A percentile compares a stretch with the other conserved stretches of the same genome.
Evolutionary conservation across 2,888 invertebrate genomes (phyloP).

Genomic region (Eueremaeus valkanovi): DNA sequence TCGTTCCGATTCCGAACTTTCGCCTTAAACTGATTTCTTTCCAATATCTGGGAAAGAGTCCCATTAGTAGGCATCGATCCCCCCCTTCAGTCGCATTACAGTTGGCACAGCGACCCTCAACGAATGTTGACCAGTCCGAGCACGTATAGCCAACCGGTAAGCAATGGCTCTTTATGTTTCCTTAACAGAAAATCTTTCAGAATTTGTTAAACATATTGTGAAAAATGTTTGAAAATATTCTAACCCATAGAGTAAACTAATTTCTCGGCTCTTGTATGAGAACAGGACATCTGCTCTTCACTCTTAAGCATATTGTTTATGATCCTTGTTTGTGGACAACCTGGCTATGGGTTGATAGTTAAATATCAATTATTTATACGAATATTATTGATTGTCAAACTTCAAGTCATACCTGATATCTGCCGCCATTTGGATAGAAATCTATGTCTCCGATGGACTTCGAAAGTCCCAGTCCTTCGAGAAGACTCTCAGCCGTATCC

Average conservation of each 20-base stretch:
- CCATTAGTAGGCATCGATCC: background rate
- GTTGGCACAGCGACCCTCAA: constrained; percentile 11
- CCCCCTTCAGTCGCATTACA: background rate
- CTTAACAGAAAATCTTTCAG: background rate
- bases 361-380: background rate
- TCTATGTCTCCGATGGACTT: background rate
- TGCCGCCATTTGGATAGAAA: constrained; percentile 12
- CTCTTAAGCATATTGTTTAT: too few species aligned
- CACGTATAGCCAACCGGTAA: background rate
- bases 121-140: background rate
- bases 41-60: background rate
- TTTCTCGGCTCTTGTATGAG: background rate
- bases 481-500: background rate
- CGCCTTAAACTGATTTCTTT: background rate
- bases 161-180: background rate
- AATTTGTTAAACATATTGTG: background rate
- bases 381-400: background rate
- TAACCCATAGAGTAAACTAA: background rate
- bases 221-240: background rate
- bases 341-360: background rate
- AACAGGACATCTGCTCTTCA: background rate
- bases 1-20: background rate
- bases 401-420: background rate
- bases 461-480: background rate
- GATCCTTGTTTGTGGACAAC: too few species aligned